A percentile compares a stretch with the other conserved stretches of the same genome.
Conservation (phyloP, 2,888 invertebrate genomes). For the Patella caerulea region DNA sequence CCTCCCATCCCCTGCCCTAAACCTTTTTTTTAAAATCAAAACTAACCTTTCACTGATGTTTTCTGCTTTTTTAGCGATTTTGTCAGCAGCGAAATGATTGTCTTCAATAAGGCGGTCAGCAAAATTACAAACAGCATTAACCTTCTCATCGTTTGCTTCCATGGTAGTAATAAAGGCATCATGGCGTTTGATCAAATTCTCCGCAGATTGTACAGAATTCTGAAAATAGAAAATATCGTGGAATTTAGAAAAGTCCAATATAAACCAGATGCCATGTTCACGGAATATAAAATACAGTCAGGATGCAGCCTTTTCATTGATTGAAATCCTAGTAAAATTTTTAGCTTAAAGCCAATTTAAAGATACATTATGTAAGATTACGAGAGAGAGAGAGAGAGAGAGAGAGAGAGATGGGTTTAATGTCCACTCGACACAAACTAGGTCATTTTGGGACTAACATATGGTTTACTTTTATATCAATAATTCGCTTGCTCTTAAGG, state of each 20-base stretch:
- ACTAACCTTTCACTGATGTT: constrained; percentile 82
- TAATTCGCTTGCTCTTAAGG: no score
- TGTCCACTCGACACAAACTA: no score
- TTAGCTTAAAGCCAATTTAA: no score
- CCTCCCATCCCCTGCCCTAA: constrained; percentile 66
- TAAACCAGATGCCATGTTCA: background rate
- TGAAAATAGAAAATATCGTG: constrained; percentile 48
- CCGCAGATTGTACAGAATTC: constrained; percentile 94
- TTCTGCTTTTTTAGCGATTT: constrained; percentile 95
- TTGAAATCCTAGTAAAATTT: no score
- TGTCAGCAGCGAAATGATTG: constrained; percentile 95
- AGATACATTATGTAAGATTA: no score
- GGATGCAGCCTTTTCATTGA: no score
- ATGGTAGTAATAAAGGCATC: constrained; percentile 99
- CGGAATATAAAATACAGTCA: background rate
- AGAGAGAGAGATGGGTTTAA: no score
- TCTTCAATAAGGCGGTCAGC: constrained; percentile 87
- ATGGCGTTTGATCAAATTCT: constrained; percentile 95
- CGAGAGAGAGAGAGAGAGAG: no score
- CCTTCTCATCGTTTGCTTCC: constrained; percentile 99
- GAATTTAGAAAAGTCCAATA: no score
- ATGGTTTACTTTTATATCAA: no score
- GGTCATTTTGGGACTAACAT: no score
- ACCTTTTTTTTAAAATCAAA: no score
- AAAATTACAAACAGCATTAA: constrained; percentile 95